Percentiles rank a stretch among this genome's conserved stretches.
Conservation (phyloP, 2,113 vertebrate genomes). For the Engystomops pustulosus region DNA sequence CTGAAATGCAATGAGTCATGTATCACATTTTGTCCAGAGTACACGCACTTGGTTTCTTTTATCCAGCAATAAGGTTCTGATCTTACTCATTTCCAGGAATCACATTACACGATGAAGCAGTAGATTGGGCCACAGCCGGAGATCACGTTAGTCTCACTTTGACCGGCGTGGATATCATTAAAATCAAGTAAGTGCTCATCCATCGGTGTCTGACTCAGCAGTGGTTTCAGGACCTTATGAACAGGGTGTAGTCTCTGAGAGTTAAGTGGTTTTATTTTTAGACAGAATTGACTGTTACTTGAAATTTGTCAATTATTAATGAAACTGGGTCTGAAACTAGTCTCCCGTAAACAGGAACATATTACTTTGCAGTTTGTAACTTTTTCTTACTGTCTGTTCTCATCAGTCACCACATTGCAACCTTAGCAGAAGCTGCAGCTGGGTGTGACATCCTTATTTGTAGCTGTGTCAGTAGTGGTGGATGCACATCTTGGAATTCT, state of each 20-base stretch:
- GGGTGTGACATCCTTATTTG: not conserved
- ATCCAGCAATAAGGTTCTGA: slow-evolving; percentile 74
- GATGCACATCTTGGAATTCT: not conserved
- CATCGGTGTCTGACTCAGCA: slow-evolving; percentile 63
- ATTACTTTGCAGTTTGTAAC: slow-evolving; percentile 35
- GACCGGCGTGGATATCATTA: slow-evolving; percentile 99
- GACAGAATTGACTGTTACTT: slow-evolving; percentile 51
- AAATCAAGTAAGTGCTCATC: slow-evolving; percentile 91
- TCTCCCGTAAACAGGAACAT: slow-evolving; percentile 47
- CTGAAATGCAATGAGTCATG: slow-evolving; percentile 80
- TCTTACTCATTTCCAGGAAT: slow-evolving; percentile 89
- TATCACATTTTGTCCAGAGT: slow-evolving; percentile 65
- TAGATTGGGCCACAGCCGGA: slow-evolving; percentile 97
- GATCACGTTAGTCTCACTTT: slow-evolving; percentile 96
- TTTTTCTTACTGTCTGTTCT: not conserved
- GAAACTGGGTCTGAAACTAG: slow-evolving; percentile 52
- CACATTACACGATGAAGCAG: slow-evolving; percentile 88
- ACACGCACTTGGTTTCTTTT: slow-evolving; percentile 62
- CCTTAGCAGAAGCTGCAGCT: slow-evolving; percentile 15
- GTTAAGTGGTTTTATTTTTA: slow-evolving; percentile 50
- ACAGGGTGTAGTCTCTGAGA: slow-evolving; percentile 40
- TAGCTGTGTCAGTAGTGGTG: not conserved
- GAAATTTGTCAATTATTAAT: slow-evolving; percentile 54
- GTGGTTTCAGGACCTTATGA: slow-evolving; percentile 50
- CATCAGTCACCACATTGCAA: slow-evolving; percentile 31